Evolutionary conservation across 2,797 vertebrate genomes (phyloP).

Genomic region (Anisognathus igniventris): DNA sequence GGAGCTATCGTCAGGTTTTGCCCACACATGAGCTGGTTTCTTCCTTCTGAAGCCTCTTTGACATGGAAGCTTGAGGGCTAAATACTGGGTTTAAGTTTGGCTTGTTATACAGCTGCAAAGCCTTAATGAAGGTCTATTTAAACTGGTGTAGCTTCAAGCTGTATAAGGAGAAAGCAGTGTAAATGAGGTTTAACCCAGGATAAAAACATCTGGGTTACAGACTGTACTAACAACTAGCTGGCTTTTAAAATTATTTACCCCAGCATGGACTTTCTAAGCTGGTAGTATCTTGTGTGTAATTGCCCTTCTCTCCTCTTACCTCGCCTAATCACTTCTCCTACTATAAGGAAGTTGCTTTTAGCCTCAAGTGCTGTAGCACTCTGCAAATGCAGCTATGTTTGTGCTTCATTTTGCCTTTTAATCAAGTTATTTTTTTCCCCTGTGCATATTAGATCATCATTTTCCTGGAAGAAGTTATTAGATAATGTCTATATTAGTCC

Average conservation of each 20-base stretch:
- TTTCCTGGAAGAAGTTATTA: conserved; percentile 60
- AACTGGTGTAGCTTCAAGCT: not conserved
- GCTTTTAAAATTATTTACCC: not conserved
- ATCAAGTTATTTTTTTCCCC: not conserved
- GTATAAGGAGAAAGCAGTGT: not conserved
- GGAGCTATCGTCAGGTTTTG: not conserved
- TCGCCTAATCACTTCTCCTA: not conserved
- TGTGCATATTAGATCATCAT: conserved; percentile 17
- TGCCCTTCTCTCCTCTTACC: not conserved
- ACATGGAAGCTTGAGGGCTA: not conserved
- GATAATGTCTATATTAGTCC: conserved; percentile 54
- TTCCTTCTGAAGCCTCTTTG: not conserved
- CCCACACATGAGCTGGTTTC: not conserved
- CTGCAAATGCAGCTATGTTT: not conserved
- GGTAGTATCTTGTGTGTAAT: not conserved
- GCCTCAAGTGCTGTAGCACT: not conserved
- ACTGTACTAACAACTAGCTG: not conserved
- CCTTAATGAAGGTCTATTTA: not conserved
- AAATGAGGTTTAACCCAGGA: not conserved
- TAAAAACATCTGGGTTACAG: not conserved
- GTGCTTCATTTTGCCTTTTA: not conserved
- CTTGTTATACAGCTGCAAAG: not conserved
- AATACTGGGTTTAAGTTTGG: not conserved
- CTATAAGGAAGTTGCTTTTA: not conserved
- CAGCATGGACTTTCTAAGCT: not conserved